phyloP scores from a whole-genome alignment of 1,140 invertebrate genomes.

The Anoplolepis gracilipes region DNA sequence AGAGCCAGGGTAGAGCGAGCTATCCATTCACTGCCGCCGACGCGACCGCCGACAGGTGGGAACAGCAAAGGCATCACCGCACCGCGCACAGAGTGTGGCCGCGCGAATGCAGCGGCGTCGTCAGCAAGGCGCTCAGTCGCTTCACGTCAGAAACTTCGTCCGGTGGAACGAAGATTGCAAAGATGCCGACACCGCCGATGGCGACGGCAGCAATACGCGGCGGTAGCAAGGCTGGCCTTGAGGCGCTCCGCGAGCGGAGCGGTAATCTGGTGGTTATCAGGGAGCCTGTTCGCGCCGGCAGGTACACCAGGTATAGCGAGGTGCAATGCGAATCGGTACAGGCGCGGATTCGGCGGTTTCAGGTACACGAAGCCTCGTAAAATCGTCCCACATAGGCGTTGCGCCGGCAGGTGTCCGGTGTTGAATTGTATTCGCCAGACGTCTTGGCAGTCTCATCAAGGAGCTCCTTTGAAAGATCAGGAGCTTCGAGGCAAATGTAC shows the following conservation, averaged over 20 bases:
- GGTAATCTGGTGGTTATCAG: slow-evolving; percentile 87
- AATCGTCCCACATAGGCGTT: neutral
- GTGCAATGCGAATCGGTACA: slow-evolving; percentile 87
- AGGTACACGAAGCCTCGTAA: slow-evolving; percentile 84
- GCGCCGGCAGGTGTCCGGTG: neutral
- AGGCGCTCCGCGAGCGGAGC: slow-evolving; percentile 80
- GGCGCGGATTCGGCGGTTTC: slow-evolving; percentile 86
- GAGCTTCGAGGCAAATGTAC: slow-evolving; percentile 48
- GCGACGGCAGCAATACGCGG: slow-evolving; percentile 58
- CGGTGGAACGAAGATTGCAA: slow-evolving; percentile 38
- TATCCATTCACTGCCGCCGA: slow-evolving; percentile 81
- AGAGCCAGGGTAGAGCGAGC: slow-evolving; percentile 81
- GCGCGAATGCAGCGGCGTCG: slow-evolving; percentile 85
- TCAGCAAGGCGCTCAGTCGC: slow-evolving; percentile 85
- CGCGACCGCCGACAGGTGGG: slow-evolving; percentile 76
- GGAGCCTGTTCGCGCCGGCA: slow-evolving; percentile 85
- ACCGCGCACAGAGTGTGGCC: slow-evolving; percentile 80
- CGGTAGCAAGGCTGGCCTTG: slow-evolving; percentile 79
- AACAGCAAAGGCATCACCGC: slow-evolving; percentile 76
- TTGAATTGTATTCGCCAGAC: slow-evolving; percentile 2
- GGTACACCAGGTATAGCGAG: slow-evolving; percentile 86
- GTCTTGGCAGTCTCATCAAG: neutral
- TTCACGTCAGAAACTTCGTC: slow-evolving; percentile 79
- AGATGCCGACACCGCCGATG: slow-evolving; percentile 36
- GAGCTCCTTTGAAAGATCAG: neutral